A percentile compares a stretch with the other conserved stretches of the same genome.
These are phyloP conservation scores for Miopithecus talapoin DNA, from an alignment of 2,797 vertebrate species.

Conservation along the genomic window DNA sequence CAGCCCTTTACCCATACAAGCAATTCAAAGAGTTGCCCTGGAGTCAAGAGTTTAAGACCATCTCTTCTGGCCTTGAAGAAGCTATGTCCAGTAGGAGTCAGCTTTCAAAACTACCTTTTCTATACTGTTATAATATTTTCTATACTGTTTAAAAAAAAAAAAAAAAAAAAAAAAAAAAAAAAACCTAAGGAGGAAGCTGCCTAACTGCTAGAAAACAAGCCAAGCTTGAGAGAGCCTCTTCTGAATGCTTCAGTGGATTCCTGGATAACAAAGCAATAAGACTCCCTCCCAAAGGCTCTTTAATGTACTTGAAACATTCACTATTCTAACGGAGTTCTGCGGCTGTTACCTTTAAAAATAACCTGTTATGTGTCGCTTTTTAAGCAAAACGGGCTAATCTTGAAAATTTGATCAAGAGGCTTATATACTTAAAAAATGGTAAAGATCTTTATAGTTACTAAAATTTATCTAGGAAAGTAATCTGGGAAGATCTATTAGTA, in stretches of 20 bases:
- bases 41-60: neutral
- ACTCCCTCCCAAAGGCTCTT: neutral
- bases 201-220: neutral
- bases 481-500: neutral
- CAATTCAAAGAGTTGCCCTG: neutral
- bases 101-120: neutral
- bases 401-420: neutral
- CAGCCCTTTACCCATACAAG: neutral
- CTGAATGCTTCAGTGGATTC: neutral
- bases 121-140: neutral
- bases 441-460: neutral
- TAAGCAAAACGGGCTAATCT: neutral
- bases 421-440: neutral
- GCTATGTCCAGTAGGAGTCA: neutral
- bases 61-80: neutral
- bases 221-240: neutral
- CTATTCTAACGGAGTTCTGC: neutral
- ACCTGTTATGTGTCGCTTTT: neutral
- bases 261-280: neutral
- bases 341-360: neutral
- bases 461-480: slow-evolving; percentile 11
- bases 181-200: neutral
- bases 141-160: neutral
- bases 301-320: neutral
- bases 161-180: neutral